Base-by-base conservation (phyloP, 2,888 invertebrate species). In the Ormia ochracea region DNA sequence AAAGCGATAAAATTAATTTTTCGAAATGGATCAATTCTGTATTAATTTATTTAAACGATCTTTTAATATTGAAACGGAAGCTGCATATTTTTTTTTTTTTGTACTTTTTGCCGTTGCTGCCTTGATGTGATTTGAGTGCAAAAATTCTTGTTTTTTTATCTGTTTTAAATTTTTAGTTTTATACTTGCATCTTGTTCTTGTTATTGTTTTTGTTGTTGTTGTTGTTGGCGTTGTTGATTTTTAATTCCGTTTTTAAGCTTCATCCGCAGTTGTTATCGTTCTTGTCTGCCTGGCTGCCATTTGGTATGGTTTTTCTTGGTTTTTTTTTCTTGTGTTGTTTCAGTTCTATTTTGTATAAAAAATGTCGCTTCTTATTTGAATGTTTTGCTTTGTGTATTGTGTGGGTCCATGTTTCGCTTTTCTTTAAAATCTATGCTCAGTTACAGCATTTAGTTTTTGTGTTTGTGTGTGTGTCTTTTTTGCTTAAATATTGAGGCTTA, bases 221-320 rank as follows among this genome's bases (percentile, higher is more conserved):
- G 21, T 41, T 66, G 17, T 45, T 14, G 19, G 12, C 54, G 31
- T 41, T 9, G 43, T 56, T 66, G 43, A 58, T 23, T 61, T 78
- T 78, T 59, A 72, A 78, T 78, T 78, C 36, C 72, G 68, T 73
- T 72, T 73, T 58, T 61, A 68, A 59, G 66, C 23, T 52, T 65
- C 23, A 63, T 65, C 33, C 68, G 33, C 43, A 28, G 4, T 36
- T 70, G 58, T 52, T 31, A 19, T 28, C 28, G 36, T 59, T 28
- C n/a, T 48, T 41, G 41, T 43, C 45, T 45, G 36, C 6, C 54
- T 61, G 41, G 43, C 31, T 72, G 43, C 12, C 61, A 58, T 72
- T 61, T 52, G 52, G 31, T 48, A 4, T 65, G 19, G 26, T 58
- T 48, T 58, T 12, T 6, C 36, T 19, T 43, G 19, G 36, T 17